Base-by-base conservation (phyloP, 1,140 invertebrate genomes). In the Philopotamus ludificatus region DNA sequence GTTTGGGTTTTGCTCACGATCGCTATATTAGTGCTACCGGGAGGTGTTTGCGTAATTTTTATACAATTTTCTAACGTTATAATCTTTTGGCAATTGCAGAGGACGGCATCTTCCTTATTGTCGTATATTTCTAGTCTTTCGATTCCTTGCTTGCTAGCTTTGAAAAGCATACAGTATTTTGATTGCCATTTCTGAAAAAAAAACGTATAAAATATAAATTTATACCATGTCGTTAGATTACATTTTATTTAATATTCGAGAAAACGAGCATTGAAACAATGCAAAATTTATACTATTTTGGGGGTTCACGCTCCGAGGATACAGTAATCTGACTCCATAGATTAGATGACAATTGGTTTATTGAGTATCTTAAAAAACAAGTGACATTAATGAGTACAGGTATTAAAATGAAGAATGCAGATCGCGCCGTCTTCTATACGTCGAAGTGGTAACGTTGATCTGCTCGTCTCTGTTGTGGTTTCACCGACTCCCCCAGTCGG, bases 111-210 rank as follows among this genome's bases (percentile, higher is more conserved):
- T 73, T 89, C 87, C 76, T 89, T 87, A 75, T 81, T 87, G 47
- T 93, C 91, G 77, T 89, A 93, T 67, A 93, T 86, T 82, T 94
- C 92, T 26, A 93, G 76, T 47, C 92, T 81, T 73, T 91, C 88
- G 68, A 93, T 89, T 10, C 91, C 91, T 77, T 87, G 87, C 73
- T 90, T 91, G 73, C 90, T 93, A 25, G 88, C 83, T 78, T 87
- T 89, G 70, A 88, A 93, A 2, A 94, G 75, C 68, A 89, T 82
- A 72, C 88, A 90, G 71, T 86, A 89, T 74, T 87, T 90, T 71
- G 87, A 88, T 69, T 89, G 87, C 88, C 88, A 91, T 87, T 90
- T 89, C 87, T 89, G 74, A 59, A 83, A 84, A 69, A 71, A 71
- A 75, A 68, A 34, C 28, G 12, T n/a, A n/a, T n/a, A n/a, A n/a